Conservation (phyloP, 1,140 invertebrate genomes). For the Ostrea denselamellosa region DNA sequence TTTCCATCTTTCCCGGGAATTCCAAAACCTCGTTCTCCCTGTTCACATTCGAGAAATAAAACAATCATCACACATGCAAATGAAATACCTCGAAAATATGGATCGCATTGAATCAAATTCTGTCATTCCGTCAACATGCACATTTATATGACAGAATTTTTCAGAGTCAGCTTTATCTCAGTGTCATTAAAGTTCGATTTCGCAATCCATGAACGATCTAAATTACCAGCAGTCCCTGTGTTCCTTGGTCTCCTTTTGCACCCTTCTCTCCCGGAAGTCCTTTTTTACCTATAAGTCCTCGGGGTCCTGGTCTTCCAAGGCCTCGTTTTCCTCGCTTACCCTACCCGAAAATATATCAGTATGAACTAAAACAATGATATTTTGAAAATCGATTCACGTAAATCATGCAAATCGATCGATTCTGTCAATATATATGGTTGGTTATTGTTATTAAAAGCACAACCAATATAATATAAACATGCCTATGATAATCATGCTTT, state of each 20-base stretch:
- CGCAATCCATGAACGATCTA: neutral
- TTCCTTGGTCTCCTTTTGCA: constrained; percentile 44
- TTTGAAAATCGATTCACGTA: too few species aligned
- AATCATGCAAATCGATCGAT: too few species aligned
- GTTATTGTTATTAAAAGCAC: too few species aligned
- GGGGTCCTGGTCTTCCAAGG: constrained; percentile 39
- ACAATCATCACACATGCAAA: too few species aligned
- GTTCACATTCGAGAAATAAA: neutral
- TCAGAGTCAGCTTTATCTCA: too few species aligned
- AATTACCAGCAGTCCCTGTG: neutral
- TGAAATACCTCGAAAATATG: too few species aligned
- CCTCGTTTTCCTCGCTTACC: constrained; percentile 56
- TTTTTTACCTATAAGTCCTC: constrained; percentile 51
- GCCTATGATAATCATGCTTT: too few species aligned
- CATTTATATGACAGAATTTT: neutral
- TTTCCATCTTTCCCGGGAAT: constrained; percentile 53
- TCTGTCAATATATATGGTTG: too few species aligned
- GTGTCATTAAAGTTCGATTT: neutral
- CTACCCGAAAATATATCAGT: constrained; percentile 21
- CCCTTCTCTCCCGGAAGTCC: constrained; percentile 63
- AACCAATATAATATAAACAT: too few species aligned
- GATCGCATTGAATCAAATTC: too few species aligned
- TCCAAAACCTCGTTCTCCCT: constrained; percentile 48
- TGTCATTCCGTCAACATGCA: neutral
- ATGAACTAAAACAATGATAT: too few species aligned